phyloP scores from a whole-genome alignment of 2,888 invertebrate species.

The Brachypalpus laphriformis region DNA sequence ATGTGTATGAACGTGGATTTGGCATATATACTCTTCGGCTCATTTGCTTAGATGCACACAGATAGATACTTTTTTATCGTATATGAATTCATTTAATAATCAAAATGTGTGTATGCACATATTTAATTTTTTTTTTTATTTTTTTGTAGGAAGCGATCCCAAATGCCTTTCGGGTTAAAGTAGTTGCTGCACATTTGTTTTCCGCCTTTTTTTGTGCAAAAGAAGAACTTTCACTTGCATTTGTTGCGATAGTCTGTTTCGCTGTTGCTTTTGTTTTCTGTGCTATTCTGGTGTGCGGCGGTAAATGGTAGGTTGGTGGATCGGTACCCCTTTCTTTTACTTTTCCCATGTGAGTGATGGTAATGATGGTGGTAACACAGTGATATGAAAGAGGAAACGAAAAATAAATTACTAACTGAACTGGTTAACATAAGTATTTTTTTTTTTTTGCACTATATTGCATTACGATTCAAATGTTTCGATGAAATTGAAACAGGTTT shows the following conservation, averaged over 20 bases:
- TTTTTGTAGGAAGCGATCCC: constrained; percentile 62
- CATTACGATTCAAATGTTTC: constrained; percentile 14
- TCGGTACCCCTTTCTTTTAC: constrained; percentile 19
- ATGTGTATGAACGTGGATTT: constrained; percentile 50
- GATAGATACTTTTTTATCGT: constrained; percentile 36
- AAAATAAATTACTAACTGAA: constrained; percentile 48
- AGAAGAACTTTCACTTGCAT: constrained; percentile 73
- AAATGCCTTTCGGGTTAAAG: constrained; percentile 58
- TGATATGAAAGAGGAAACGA: constrained; percentile 55
- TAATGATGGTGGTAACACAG: constrained; percentile 38
- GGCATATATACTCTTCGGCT: constrained; percentile 62
- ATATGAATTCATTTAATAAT: constrained; percentile 61
- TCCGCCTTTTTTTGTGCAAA: constrained; percentile 66
- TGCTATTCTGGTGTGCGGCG: constrained; percentile 17
- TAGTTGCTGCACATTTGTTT: constrained; percentile 69
- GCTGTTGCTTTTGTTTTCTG: constrained; percentile 38
- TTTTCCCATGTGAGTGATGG: constrained; percentile 1
- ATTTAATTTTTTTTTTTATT: background rate
- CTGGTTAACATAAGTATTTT: constrained; percentile 30
- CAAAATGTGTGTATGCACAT: constrained; percentile 24
- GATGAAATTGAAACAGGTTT: constrained; percentile 41
- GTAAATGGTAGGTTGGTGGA: constrained; percentile 6
- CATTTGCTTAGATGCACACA: constrained; percentile 61
- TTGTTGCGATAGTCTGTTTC: constrained; percentile 30
- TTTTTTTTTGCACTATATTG: constrained; percentile 1